phyloP scores from a whole-genome alignment of 2,888 invertebrate genomes.

The Euproctis similis region DNA sequence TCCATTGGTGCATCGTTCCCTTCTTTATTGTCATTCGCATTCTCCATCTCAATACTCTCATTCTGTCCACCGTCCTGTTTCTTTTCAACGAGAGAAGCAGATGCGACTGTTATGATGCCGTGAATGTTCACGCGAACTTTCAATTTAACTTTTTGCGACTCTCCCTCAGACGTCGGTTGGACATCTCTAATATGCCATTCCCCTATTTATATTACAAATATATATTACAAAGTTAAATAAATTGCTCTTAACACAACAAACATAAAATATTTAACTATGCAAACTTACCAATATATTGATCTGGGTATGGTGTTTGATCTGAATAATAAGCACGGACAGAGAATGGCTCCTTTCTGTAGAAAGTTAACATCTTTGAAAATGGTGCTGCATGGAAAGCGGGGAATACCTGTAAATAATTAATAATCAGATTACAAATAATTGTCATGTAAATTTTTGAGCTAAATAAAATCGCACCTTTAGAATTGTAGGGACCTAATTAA shows the following conservation, averaged over 20 bases:
- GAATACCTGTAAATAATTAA: slow-evolving; percentile 82
- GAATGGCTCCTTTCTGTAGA: slow-evolving; percentile 93
- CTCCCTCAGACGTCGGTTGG: slow-evolving; percentile 90
- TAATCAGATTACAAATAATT: too few relatives aligned
- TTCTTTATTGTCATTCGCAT: slow-evolving; percentile 58
- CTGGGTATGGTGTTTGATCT: slow-evolving; percentile 83
- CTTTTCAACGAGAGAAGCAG: slow-evolving; percentile 89
- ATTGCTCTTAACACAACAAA: neutral
- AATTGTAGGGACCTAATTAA: too few relatives aligned
- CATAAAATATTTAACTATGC: neutral
- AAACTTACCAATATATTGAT: slow-evolving; percentile 84
- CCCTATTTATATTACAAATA: slow-evolving; percentile 66
- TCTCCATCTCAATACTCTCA: slow-evolving; percentile 63
- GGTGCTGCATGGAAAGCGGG: slow-evolving; percentile 92
- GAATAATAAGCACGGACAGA: slow-evolving; percentile 89
- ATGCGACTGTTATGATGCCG: slow-evolving; percentile 91
- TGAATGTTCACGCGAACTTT: slow-evolving; percentile 96
- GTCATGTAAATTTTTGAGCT: too few relatives aligned
- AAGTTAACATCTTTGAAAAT: slow-evolving; percentile 94
- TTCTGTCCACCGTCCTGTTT: slow-evolving; percentile 71
- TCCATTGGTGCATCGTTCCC: slow-evolving; percentile 64
- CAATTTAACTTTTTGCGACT: slow-evolving; percentile 95
- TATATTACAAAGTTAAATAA: neutral
- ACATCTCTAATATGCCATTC: slow-evolving; percentile 88
- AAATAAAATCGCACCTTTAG: too few relatives aligned